Evolutionary conservation across 2,797 vertebrate genomes (phyloP).

Genomic region (Coranthus polyacanthus): DNA sequence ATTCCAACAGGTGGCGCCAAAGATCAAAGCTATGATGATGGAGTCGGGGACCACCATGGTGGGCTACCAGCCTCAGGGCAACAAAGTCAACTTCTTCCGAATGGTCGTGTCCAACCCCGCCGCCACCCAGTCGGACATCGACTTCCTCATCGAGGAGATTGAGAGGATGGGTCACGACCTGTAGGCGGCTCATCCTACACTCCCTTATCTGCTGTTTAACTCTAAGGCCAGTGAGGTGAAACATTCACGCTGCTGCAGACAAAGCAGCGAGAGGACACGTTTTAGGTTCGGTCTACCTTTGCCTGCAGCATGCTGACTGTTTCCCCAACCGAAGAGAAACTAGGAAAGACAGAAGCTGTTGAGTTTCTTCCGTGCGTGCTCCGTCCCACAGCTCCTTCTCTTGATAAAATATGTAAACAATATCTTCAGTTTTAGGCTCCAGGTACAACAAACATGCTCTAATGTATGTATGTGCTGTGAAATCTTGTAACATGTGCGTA

Average conservation of each 20-base stretch:
- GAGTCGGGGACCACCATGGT: constrained; percentile 99
- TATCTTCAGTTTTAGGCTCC: constrained; percentile 34
- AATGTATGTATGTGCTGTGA: constrained; percentile 47
- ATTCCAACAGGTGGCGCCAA: constrained; percentile 91
- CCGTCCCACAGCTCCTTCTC: constrained; percentile 40
- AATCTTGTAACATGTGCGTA: constrained; percentile 42
- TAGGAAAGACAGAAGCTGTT: constrained; percentile 23
- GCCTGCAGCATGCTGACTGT: constrained; percentile 50
- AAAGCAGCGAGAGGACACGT: constrained; percentile 27
- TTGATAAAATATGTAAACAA: constrained; percentile 39
- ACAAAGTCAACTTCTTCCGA: constrained; percentile 98
- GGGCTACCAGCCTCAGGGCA: constrained; percentile 97
- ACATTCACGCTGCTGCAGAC: constrained; percentile 59
- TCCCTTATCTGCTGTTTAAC: constrained; percentile 48
- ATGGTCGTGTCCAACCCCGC: constrained; percentile 98
- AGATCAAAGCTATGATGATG: constrained; percentile 99
- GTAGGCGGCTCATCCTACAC: constrained; percentile 78
- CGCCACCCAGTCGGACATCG: constrained; percentile 95
- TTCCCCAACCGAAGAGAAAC: constrained; percentile 41
- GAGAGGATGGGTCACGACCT: constrained; percentile 95
- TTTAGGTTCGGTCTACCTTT: constrained; percentile 30
- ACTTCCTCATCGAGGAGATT: constrained; percentile 98
- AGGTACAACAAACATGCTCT: constrained; percentile 43
- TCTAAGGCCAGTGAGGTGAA: constrained; percentile 38
- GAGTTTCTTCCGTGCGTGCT: constrained; percentile 7